Conservation (phyloP, 2,113 vertebrate species). For the Rhinoderma darwinii region DNA sequence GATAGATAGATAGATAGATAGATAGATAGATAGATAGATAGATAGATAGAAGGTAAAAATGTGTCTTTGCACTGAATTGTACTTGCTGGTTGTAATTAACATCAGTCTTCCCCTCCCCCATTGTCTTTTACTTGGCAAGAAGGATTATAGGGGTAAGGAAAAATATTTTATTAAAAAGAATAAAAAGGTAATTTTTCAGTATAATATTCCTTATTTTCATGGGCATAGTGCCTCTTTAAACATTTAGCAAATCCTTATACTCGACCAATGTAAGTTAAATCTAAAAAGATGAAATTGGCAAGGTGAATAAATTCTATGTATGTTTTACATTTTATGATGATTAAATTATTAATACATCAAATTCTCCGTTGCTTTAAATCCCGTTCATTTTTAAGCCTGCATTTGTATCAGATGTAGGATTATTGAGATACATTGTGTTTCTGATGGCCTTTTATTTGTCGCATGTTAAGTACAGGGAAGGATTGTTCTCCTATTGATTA, state of each 20-base stretch:
- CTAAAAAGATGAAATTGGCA: conserved; percentile 39
- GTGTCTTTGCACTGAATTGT: background rate
- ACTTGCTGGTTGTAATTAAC: background rate
- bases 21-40: no score
- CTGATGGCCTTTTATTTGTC: background rate
- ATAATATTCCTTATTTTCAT: conserved; percentile 27
- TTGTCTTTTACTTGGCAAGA: background rate
- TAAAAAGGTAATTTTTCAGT: conserved; percentile 20
- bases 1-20: no score
- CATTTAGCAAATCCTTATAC: conserved; percentile 39
- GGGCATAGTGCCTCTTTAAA: conserved; percentile 42
- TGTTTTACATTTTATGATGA: conserved; percentile 51
- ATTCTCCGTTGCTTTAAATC: conserved; percentile 22
- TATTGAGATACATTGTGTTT: background rate
- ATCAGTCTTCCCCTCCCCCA: background rate
- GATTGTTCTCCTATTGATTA: conserved; percentile 10
- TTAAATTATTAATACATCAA: conserved; percentile 53
- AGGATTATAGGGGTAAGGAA: background rate
- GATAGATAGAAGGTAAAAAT: no score
- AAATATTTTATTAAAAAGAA: conserved; percentile 27
- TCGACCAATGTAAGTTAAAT: conserved; percentile 28
- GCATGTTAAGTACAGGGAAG: background rate
- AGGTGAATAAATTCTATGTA: conserved; percentile 30
- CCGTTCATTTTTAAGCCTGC: background rate
- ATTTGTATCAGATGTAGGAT: conserved; percentile 33